phyloP scores from a whole-genome alignment of 2,113 vertebrate species.

The Anthoscopus minutus region DNA sequence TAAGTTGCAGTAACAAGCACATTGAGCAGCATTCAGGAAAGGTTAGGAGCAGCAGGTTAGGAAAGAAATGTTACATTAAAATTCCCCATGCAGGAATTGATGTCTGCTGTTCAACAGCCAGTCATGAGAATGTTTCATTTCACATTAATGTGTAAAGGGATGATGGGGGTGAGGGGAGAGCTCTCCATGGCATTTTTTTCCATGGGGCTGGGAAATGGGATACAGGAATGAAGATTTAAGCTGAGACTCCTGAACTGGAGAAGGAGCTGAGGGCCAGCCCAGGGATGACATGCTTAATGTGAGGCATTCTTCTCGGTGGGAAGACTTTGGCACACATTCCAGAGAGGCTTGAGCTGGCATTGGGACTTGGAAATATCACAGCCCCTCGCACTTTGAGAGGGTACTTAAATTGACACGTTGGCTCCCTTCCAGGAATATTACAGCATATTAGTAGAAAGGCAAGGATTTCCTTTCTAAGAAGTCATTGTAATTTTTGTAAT shows the following conservation, averaged over 20 bases:
- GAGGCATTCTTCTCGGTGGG: constrained; percentile 29
- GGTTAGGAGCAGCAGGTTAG: too few species aligned
- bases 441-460: not conserved
- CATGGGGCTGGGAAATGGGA: not conserved
- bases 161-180: too few species aligned
- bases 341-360: not conserved
- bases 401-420: not conserved
- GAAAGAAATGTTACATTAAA: not conserved
- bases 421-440: constrained; percentile 32
- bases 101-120: not conserved
- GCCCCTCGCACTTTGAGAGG: not conserved
- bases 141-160: not conserved
- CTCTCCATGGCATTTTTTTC: not conserved
- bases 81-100: not conserved
- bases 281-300: constrained; percentile 20
- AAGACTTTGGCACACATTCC: constrained; percentile 50
- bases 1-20: not conserved
- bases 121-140: not conserved
- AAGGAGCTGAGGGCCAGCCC: not conserved
- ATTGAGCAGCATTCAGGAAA: not conserved
- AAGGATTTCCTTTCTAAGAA: constrained; percentile 49
- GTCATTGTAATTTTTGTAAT: constrained; percentile 44
- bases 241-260: not conserved
- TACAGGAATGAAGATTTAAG: constrained; percentile 19
- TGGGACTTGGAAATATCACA: constrained; percentile 24